phyloP scores from a whole-genome alignment of 2,113 vertebrate species.

The Epinephelus cyanopodus region DNA sequence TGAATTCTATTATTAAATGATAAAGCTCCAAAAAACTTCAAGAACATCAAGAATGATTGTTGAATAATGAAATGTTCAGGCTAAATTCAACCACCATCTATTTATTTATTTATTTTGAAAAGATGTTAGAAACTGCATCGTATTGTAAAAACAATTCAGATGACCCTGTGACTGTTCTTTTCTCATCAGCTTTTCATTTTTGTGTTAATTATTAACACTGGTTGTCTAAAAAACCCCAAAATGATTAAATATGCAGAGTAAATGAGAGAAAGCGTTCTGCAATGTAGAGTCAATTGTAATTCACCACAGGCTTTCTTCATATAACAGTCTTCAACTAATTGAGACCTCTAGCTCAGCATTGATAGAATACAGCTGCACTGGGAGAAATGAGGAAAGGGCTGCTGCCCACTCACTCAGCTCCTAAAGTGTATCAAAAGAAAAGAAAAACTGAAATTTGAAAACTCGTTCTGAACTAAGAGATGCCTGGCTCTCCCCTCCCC shows the following conservation, averaged over 20 bases:
- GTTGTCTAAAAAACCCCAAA: too few relatives aligned
- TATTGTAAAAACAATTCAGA: not conserved
- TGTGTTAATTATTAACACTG: not conserved
- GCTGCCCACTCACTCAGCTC: slow-evolving; percentile 15
- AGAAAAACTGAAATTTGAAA: slow-evolving; percentile 75
- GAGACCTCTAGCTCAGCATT: slow-evolving; percentile 13
- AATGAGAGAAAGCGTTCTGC: not conserved
- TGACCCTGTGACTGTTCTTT: not conserved
- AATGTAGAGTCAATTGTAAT: not conserved
- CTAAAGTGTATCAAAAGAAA: slow-evolving; percentile 56
- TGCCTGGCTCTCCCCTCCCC: slow-evolving; percentile 42
- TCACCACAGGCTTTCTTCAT: not conserved
- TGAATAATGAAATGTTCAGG: too few relatives aligned
- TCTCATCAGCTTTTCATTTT: not conserved
- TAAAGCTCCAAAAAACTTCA: too few relatives aligned
- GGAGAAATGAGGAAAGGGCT: slow-evolving; percentile 4
- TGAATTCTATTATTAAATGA: not conserved
- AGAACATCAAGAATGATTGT: too few relatives aligned
- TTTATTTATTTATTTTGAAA: not conserved
- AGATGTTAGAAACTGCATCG: not conserved
- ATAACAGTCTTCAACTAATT: not conserved
- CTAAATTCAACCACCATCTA: not conserved
- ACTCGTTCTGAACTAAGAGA: slow-evolving; percentile 60
- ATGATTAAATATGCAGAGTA: not conserved
- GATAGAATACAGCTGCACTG: slow-evolving; percentile 10